Evolutionary conservation across 2,888 invertebrate genomes (phyloP).

Genomic region (Microctonus brassicae): DNA sequence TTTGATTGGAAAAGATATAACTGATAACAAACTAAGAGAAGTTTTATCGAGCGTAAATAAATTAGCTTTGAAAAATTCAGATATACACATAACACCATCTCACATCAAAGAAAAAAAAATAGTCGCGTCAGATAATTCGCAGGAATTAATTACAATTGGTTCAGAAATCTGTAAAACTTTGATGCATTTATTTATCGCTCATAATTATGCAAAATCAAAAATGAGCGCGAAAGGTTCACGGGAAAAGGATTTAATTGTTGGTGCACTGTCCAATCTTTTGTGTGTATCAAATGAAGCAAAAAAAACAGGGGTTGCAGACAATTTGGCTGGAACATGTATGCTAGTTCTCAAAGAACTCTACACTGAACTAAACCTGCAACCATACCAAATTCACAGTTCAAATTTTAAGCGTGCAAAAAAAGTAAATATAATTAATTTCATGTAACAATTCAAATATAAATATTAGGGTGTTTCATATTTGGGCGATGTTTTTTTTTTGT

Average conservation of each 20-base stretch:
- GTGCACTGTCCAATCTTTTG: conserved; percentile 69
- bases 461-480: too few relatives aligned
- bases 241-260: conserved; percentile 67
- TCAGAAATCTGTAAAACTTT: conserved; percentile 70
- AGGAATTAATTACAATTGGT: conserved; percentile 55
- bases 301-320: conserved; percentile 66
- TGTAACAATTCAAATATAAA: not conserved
- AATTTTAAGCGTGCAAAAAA: conserved; percentile 68
- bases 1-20: conserved; percentile 28
- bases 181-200: conserved; percentile 69
- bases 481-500: too few relatives aligned
- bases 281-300: conserved; percentile 71
- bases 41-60: conserved; percentile 52
- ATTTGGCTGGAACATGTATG: conserved; percentile 65
- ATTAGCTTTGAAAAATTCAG: conserved; percentile 46
- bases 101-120: conserved; percentile 1
- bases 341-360: conserved; percentile 70
- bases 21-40: conserved; percentile 44
- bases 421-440: conserved; percentile 47
- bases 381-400: conserved; percentile 68
- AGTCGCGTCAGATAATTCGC: not conserved
- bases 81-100: conserved; percentile 10
- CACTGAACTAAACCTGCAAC: conserved; percentile 70
- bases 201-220: conserved; percentile 61
- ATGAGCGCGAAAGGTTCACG: conserved; percentile 59